These are phyloP conservation scores for Bubalus kerabau DNA, from an alignment of 2,113 vertebrate genomes.

Conservation along the genomic window DNA sequence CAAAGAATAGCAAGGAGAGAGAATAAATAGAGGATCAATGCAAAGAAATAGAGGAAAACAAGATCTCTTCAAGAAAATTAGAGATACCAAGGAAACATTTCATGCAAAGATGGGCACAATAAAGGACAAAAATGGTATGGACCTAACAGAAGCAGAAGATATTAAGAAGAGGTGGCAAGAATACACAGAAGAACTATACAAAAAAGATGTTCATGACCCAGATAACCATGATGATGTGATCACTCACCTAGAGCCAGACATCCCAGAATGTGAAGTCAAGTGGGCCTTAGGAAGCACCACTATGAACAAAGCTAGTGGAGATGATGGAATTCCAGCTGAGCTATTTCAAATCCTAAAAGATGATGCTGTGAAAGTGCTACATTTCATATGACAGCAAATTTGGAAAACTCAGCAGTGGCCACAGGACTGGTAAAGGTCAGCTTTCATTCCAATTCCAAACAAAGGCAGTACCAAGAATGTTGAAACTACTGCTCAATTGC, in stretches of 20 bases:
- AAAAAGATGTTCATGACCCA: background rate
- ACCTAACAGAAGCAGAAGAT: background rate
- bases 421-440: no score
- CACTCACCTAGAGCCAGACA: background rate
- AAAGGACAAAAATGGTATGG: background rate
- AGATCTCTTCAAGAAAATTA: background rate
- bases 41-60: background rate
- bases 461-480: no score
- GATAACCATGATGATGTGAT: background rate
- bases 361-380: no score
- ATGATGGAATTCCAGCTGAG: no score
- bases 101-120: background rate
- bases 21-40: background rate
- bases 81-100: background rate
- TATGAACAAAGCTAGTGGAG: no score
- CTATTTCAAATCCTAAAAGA: no score
- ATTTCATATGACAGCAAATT: no score
- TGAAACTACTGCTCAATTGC: no score
- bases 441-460: no score
- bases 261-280: no score
- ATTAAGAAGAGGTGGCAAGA: background rate
- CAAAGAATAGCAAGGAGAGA: background rate
- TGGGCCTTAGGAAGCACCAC: no score
- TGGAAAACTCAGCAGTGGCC: no score
- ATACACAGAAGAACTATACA: background rate